These are phyloP conservation scores for Aphidius colemani DNA, from an alignment of 2,888 invertebrate genomes.

Conservation along the genomic window DNA sequence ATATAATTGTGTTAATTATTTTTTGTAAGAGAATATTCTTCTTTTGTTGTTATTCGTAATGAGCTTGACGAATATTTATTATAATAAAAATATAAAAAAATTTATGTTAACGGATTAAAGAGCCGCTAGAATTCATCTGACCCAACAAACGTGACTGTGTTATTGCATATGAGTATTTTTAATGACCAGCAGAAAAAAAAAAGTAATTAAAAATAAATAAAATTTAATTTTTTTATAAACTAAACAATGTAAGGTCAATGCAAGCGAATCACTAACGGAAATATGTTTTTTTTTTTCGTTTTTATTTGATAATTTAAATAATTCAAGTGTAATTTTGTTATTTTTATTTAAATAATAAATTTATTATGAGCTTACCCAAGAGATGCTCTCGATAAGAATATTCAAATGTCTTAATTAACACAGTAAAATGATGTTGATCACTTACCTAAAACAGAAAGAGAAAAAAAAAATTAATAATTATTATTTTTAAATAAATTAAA, in stretches of 20 bases:
- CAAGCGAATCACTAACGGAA: conserved; percentile 16
- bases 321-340: too few species aligned
- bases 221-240: background rate
- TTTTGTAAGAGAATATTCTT: too few species aligned
- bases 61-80: too few species aligned
- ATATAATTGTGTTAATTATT: too few species aligned
- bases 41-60: too few species aligned
- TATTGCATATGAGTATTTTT: background rate
- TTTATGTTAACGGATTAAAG: background rate
- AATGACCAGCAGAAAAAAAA: background rate
- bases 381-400: background rate
- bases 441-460: conserved; percentile 36
- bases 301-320: background rate
- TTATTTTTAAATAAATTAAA: background rate
- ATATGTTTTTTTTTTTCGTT: background rate
- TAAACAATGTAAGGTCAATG: background rate
- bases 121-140: conserved; percentile 4
- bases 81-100: too few species aligned
- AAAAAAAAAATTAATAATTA: conserved; percentile 12
- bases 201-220: conserved; percentile 13
- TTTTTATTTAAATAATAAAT: too few species aligned
- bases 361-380: background rate
- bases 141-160: conserved; percentile 9
- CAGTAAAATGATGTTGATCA: background rate
- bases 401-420: too few species aligned